These are phyloP conservation scores for Anser brachyrhynchus DNA, from an alignment of 2,113 vertebrate species.

Conservation along the genomic window DNA sequence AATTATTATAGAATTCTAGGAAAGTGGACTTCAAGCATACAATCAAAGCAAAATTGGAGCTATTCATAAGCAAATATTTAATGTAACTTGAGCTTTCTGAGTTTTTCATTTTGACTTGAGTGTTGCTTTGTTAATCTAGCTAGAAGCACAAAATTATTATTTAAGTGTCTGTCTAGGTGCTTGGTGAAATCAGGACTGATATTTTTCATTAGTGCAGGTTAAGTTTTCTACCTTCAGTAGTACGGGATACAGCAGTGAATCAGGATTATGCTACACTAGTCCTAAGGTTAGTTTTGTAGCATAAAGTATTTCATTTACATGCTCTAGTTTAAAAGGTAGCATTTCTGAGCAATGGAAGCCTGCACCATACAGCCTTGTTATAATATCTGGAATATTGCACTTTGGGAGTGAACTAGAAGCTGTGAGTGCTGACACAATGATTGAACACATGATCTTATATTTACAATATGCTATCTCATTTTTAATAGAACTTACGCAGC, in stretches of 20 bases:
- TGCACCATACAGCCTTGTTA: not conserved
- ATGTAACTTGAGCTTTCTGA: not conserved
- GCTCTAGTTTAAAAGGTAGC: constrained; percentile 38
- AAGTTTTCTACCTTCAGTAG: not conserved
- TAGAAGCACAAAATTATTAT: not conserved
- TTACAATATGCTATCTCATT: constrained; percentile 42
- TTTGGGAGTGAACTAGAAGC: constrained; percentile 40
- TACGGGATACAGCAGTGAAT: not conserved
- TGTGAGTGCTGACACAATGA: not conserved
- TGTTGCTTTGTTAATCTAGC: not conserved
- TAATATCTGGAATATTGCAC: constrained; percentile 42
- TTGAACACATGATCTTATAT: not conserved
- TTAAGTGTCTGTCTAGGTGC: not conserved
- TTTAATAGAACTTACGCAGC: constrained; percentile 47
- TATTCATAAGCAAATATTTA: constrained; percentile 44
- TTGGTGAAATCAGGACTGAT: not conserved
- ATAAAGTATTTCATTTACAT: constrained; percentile 62
- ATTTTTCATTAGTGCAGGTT: not conserved
- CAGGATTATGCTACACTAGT: not conserved
- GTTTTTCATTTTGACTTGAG: not conserved
- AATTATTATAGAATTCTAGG: constrained; percentile 36
- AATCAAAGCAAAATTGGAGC: constrained; percentile 18
- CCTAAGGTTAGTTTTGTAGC: not conserved
- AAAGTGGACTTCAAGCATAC: constrained; percentile 29
- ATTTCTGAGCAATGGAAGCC: constrained; percentile 48